phyloP scores from a whole-genome alignment of 2,888 invertebrate species.

The Cheilosia vulpina region DNA sequence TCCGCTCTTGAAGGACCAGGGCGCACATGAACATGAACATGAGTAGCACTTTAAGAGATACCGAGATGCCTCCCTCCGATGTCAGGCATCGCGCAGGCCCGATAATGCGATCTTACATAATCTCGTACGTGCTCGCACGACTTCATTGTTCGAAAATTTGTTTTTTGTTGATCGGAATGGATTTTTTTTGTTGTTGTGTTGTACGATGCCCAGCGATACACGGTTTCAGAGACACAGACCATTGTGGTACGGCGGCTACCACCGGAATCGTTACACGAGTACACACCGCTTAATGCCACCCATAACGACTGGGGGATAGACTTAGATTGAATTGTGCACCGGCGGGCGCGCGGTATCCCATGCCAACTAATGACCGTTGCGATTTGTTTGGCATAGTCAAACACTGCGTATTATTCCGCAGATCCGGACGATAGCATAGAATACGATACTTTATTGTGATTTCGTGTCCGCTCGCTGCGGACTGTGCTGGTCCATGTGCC shows the following conservation, averaged over 20 bases:
- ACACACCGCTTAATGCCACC: constrained; percentile 75
- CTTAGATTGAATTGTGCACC: constrained; percentile 75
- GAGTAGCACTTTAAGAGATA: constrained; percentile 24
- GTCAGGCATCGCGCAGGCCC: constrained; percentile 51
- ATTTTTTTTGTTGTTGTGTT: constrained; percentile 65
- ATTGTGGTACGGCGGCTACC: constrained; percentile 69
- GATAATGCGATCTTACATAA: constrained; percentile 74
- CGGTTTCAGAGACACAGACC: constrained; percentile 67
- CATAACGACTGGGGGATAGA: constrained; percentile 71
- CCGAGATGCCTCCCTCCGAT: constrained; percentile 33
- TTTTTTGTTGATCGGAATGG: constrained; percentile 69
- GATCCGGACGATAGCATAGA: constrained; percentile 67
- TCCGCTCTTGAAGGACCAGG: constrained; percentile 43
- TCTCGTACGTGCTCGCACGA: constrained; percentile 75
- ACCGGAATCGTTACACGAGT: constrained; percentile 75
- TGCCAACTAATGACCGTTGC: constrained; percentile 73
- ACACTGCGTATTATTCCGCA: constrained; percentile 70
- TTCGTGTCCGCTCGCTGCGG: constrained; percentile 67
- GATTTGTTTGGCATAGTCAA: constrained; percentile 74
- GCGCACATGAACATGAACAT: constrained; percentile 40
- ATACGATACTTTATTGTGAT: constrained; percentile 76
- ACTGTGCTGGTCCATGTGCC: constrained; percentile 36
- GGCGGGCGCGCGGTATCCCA: constrained; percentile 55
- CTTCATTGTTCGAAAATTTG: constrained; percentile 74
- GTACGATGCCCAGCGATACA: constrained; percentile 60